phyloP scores from a whole-genome alignment of 2,888 invertebrate genomes.

The Thecophora atra region DNA sequence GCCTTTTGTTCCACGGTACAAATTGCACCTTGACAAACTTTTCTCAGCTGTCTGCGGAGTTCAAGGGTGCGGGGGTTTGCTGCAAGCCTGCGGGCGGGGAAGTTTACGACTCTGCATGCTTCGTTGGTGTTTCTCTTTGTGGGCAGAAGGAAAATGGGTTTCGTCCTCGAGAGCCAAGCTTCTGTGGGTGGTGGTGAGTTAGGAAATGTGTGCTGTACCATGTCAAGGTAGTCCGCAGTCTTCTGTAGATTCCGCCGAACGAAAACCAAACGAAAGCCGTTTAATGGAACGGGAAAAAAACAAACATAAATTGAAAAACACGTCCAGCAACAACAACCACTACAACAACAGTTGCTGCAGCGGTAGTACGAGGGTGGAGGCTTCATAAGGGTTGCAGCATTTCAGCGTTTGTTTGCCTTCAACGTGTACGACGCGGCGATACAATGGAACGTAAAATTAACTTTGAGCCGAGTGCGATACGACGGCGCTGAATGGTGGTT shows the following conservation, averaged over 20 bases:
- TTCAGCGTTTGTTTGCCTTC: not conserved
- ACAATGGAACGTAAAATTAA: constrained; percentile 40
- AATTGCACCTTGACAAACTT: too few species aligned
- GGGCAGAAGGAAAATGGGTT: not conserved
- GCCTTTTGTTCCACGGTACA: constrained; percentile 14
- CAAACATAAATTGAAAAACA: constrained; percentile 40
- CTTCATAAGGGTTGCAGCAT: constrained; percentile 15
- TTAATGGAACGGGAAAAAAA: constrained; percentile 25
- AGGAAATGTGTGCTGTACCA: constrained; percentile 37
- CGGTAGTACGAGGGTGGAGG: not conserved
- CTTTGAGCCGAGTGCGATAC: constrained; percentile 22
- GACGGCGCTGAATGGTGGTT: constrained; percentile 22
- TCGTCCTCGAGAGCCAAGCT: not conserved
- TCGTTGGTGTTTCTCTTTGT: not conserved
- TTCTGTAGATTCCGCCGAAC: not conserved
- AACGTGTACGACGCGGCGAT: not conserved
- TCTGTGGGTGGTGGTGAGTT: constrained; percentile 21
- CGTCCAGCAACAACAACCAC: constrained; percentile 13
- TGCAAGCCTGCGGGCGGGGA: not conserved
- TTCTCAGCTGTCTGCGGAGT: not conserved
- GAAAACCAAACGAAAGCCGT: constrained; percentile 6
- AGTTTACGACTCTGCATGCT: not conserved
- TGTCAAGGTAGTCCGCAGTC: constrained; percentile 37
- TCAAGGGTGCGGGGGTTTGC: not conserved
- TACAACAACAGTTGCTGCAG: constrained; percentile 6